Conservation (phyloP, 2,797 vertebrate genomes). For the Pipistrellus kuhlii region DNA sequence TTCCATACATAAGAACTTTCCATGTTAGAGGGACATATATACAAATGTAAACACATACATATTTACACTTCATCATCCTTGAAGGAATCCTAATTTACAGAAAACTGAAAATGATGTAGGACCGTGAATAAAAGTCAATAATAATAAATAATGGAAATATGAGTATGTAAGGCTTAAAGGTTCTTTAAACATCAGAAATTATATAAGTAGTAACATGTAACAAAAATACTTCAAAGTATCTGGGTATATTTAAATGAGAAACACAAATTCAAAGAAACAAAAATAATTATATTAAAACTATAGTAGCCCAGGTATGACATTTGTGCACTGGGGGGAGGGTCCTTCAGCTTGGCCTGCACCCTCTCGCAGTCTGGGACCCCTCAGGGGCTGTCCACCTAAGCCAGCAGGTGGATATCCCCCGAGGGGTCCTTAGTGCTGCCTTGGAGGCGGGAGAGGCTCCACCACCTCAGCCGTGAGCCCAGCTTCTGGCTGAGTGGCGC, state of each 20-base stretch:
- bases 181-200: not conserved
- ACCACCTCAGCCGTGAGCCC: no score
- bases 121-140: constrained; percentile 46
- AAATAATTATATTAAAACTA: constrained; percentile 45
- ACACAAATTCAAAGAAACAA: not conserved
- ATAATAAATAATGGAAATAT: constrained; percentile 31
- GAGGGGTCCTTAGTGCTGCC: no score
- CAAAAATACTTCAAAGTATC: not conserved
- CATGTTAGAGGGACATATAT: constrained; percentile 12
- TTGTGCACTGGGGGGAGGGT: no score
- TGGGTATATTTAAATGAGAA: constrained; percentile 34
- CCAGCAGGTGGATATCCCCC: no score
- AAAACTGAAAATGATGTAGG: constrained; percentile 6
- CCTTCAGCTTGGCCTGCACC: no score
- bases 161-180: not conserved
- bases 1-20: constrained; percentile 3
- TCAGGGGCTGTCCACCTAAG: no score
- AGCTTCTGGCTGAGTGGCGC: no score
- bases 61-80: not conserved
- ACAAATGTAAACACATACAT: not conserved
- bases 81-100: constrained; percentile 49
- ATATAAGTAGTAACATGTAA: not conserved
- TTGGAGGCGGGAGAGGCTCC: no score
- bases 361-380: no score
- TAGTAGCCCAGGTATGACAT: no score